Percentiles rank a stretch among this genome's conserved stretches.
phyloP scores from a whole-genome alignment of 2,888 invertebrate species.

The Silvanus unidentatus region DNA sequence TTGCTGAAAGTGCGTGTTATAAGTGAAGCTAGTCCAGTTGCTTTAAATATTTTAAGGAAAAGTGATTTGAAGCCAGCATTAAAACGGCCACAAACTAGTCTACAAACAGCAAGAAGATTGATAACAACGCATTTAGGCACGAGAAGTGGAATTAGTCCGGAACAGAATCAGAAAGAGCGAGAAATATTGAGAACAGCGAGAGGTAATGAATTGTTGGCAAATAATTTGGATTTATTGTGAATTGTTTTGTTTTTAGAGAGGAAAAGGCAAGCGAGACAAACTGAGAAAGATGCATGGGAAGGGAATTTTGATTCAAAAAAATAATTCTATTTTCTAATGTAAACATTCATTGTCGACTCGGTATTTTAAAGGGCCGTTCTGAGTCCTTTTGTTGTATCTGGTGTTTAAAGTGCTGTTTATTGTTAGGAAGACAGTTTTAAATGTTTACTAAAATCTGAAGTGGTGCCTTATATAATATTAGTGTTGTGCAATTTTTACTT shows the following conservation, averaged over 20 bases:
- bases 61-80: conserved; percentile 42
- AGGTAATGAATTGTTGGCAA: conserved; percentile 32
- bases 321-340: too few relatives aligned
- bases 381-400: too few relatives aligned
- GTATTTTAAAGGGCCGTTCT: too few relatives aligned
- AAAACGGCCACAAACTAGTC: conserved; percentile 42
- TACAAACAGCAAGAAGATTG: conserved; percentile 42
- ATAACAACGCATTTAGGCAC: conserved; percentile 42
- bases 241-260: conserved; percentile 30
- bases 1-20: conserved; percentile 43
- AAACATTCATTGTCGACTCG: too few relatives aligned
- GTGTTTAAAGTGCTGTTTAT: too few relatives aligned
- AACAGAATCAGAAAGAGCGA: conserved; percentile 37
- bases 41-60: conserved; percentile 35
- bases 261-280: conserved; percentile 36
- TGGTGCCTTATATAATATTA: too few relatives aligned
- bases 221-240: conserved; percentile 6
- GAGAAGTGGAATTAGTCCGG: conserved; percentile 37
- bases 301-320: too few relatives aligned
- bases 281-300: conserved; percentile 44
- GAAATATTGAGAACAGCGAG: conserved; percentile 39
- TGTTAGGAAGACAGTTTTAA: too few relatives aligned
- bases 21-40: conserved; percentile 34
- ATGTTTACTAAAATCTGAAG: too few relatives aligned
- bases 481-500: too few relatives aligned